These are phyloP conservation scores for Myrmecophaga tridactyla DNA, from an alignment of 2,113 vertebrate genomes.

Conservation along the genomic window DNA sequence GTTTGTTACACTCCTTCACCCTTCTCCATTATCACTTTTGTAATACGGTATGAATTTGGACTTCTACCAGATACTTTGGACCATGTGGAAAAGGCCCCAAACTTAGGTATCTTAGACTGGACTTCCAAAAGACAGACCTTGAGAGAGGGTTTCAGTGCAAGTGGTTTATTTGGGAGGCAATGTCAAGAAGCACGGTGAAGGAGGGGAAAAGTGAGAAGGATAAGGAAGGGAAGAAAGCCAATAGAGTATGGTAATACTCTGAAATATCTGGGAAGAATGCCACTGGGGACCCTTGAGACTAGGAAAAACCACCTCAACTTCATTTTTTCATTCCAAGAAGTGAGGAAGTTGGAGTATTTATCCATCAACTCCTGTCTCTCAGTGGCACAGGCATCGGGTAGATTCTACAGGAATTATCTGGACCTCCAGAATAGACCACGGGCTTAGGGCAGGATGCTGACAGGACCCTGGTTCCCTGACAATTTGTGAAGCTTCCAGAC, in stretches of 20 bases:
- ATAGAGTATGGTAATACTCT: not conserved
- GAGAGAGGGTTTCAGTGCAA: not conserved
- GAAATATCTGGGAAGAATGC: not conserved
- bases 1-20: not conserved
- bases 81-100: not conserved
- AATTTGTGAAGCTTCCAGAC: not conserved
- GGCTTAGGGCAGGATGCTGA: not conserved
- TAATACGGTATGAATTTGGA: not conserved
- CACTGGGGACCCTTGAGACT: not conserved
- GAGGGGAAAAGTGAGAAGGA: not conserved
- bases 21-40: not conserved
- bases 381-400: not conserved
- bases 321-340: not conserved
- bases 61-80: not conserved
- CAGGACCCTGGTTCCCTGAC: not conserved
- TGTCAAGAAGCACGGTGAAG: not conserved
- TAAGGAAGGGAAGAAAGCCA: not conserved
- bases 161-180: not conserved
- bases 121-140: too few relatives aligned
- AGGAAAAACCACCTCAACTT: not conserved
- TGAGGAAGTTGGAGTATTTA: not conserved
- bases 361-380: too few relatives aligned
- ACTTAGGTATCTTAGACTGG: not conserved
- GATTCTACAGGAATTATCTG: not conserved
- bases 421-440: not conserved